phyloP scores from a whole-genome alignment of 2,888 invertebrate genomes.

The Eristalis intricaria region DNA sequence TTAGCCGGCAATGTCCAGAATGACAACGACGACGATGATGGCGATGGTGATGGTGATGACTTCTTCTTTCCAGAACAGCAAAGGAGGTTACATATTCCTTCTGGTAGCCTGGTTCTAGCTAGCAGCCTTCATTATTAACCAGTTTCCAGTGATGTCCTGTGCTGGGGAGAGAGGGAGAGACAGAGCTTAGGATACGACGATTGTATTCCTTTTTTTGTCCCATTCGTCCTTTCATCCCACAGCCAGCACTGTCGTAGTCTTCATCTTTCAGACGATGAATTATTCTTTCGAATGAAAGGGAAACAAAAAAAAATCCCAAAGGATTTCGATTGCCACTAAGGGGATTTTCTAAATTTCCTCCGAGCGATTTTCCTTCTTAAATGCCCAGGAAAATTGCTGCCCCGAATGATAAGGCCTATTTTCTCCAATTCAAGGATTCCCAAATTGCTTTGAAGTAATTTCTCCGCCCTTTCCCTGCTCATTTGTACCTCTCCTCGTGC shows the following conservation, averaged over 20 bases:
- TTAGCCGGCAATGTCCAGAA: slow-evolving; percentile 4
- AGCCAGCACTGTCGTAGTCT: not conserved
- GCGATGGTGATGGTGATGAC: not conserved
- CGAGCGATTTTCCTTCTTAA: slow-evolving; percentile 60
- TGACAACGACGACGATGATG: not conserved
- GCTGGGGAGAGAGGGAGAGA: not conserved
- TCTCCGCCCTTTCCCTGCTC: not conserved
- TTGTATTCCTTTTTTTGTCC: not conserved
- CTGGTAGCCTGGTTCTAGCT: not conserved
- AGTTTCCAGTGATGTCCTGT: not conserved
- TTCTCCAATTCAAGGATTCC: slow-evolving; percentile 56
- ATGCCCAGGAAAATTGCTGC: slow-evolving; percentile 54
- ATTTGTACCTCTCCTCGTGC: slow-evolving; percentile 7
- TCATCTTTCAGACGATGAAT: slow-evolving; percentile 18
- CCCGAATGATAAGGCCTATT: slow-evolving; percentile 60
- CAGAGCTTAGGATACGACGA: not conserved
- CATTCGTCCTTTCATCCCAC: not conserved
- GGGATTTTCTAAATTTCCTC: slow-evolving; percentile 65
- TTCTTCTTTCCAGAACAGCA: not conserved
- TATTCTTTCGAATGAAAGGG: slow-evolving; percentile 11
- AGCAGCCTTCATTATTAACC: slow-evolving; percentile 26
- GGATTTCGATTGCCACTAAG: slow-evolving; percentile 59
- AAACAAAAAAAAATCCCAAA: slow-evolving; percentile 37
- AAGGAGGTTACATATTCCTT: not conserved
- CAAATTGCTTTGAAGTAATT: slow-evolving; percentile 70